These are phyloP conservation scores for Agrotis puta DNA, from an alignment of 2,888 invertebrate species.

Conservation along the genomic window DNA sequence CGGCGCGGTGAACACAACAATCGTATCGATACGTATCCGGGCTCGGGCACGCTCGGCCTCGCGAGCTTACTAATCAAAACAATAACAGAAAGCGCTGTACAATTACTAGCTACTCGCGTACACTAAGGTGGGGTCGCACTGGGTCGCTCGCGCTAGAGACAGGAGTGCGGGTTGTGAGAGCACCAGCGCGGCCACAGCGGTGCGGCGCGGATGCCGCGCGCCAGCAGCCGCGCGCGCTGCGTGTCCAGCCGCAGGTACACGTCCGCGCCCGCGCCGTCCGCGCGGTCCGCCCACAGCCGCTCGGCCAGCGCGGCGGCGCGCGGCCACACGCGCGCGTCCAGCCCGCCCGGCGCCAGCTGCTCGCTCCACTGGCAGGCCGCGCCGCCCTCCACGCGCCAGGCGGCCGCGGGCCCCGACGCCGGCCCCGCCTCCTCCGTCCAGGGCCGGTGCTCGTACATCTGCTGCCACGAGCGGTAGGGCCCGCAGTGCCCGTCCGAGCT, in stretches of 20 bases:
- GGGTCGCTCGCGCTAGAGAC: slow-evolving; percentile 85
- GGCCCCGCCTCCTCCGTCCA: slow-evolving; percentile 92
- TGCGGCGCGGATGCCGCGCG: slow-evolving; percentile 92
- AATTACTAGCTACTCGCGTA: slow-evolving; percentile 74
- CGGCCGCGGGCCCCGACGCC: slow-evolving; percentile 82
- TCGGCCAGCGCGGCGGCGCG: slow-evolving; percentile 95
- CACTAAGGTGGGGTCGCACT: slow-evolving; percentile 64
- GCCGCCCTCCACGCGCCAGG: slow-evolving; percentile 92
- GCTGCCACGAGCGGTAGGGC: slow-evolving; percentile 97
- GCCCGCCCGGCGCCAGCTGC: slow-evolving; percentile 93
- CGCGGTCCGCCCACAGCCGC: slow-evolving; percentile 93
- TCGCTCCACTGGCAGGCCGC: slow-evolving; percentile 97
- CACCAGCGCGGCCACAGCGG: slow-evolving; percentile 95
- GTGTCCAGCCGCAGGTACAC: slow-evolving; percentile 93
- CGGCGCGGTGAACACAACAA: slow-evolving; percentile 39
- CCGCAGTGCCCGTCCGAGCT: slow-evolving; percentile 96
- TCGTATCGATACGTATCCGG: slow-evolving; percentile 13
- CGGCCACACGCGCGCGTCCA: slow-evolving; percentile 96
- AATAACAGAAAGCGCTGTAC: slow-evolving; percentile 73
- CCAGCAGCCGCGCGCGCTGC: slow-evolving; percentile 92
- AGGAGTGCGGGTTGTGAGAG: slow-evolving; percentile 94
- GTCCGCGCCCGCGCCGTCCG: slow-evolving; percentile 88
- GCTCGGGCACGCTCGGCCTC: slow-evolving; percentile 1
- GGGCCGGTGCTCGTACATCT: slow-evolving; percentile 95
- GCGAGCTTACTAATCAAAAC: slow-evolving; percentile 61